Conservation (phyloP, 2,888 invertebrate species). For the Oithona nana region DNA sequence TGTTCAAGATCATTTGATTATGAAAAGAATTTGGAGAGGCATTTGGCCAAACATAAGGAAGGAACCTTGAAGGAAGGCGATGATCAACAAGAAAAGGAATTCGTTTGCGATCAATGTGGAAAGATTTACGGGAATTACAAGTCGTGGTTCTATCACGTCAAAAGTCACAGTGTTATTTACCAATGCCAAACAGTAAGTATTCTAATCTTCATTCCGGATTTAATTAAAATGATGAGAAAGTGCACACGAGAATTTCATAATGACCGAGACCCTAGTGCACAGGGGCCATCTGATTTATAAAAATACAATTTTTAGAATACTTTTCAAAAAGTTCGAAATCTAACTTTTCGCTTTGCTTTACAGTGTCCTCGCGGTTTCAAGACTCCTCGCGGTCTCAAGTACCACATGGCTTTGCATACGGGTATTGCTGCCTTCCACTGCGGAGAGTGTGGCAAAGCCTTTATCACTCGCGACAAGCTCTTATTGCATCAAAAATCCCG, state of each 20-base stretch:
- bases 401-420: not conserved
- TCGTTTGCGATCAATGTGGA: not conserved
- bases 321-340: no score
- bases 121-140: not conserved
- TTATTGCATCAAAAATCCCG: not conserved
- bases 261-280: no score
- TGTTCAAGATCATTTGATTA: not conserved
- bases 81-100: not conserved
- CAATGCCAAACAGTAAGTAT: not conserved
- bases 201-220: no score
- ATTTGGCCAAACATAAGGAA: not conserved
- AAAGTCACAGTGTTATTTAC: not conserved
- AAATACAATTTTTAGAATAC: no score
- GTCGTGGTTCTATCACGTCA: not conserved
- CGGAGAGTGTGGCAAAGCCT: not conserved
- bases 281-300: no score
- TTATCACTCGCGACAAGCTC: not conserved
- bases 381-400: not conserved
- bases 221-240: no score
- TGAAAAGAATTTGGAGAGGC: not conserved
- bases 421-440: not conserved
- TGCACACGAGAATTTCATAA: no score
- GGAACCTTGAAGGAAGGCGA: not conserved
- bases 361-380: not conserved
- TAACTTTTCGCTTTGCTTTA: no score